These are phyloP conservation scores for Siniperca knerii DNA, from an alignment of 2,113 vertebrate species.

Conservation along the genomic window DNA sequence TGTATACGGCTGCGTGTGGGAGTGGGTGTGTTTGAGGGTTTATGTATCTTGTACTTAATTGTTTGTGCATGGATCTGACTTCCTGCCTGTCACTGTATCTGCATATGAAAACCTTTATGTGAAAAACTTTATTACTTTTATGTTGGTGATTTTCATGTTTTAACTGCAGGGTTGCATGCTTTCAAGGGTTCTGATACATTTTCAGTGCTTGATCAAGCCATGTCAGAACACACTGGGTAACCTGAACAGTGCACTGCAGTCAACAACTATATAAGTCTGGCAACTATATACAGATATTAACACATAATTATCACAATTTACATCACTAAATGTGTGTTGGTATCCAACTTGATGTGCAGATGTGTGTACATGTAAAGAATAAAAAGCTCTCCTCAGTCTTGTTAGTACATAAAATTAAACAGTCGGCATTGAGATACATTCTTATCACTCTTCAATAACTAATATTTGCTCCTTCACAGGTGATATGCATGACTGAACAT, in stretches of 20 bases:
- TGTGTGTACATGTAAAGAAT: neutral
- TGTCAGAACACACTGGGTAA: neutral
- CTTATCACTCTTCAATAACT: slow-evolving; percentile 33
- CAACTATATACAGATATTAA: neutral
- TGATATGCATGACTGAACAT: slow-evolving; percentile 46
- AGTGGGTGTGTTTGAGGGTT: neutral
- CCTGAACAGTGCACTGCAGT: neutral
- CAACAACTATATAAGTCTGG: no score
- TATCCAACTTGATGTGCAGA: neutral
- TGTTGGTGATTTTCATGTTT: neutral
- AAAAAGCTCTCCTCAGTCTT: neutral
- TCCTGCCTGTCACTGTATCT: neutral
- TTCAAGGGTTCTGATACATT: neutral
- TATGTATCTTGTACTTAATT: neutral
- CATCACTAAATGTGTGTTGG: neutral
- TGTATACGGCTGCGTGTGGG: neutral
- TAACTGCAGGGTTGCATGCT: neutral
- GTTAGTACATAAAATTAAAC: neutral
- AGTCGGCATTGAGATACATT: neutral
- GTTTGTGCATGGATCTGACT: neutral
- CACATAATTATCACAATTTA: neutral
- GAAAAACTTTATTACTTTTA: neutral
- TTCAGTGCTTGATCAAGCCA: neutral
- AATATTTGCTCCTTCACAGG: slow-evolving; percentile 32
- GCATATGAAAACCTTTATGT: neutral